phyloP scores from a whole-genome alignment of 2,888 invertebrate species.

The Drosophila algonquin region DNA sequence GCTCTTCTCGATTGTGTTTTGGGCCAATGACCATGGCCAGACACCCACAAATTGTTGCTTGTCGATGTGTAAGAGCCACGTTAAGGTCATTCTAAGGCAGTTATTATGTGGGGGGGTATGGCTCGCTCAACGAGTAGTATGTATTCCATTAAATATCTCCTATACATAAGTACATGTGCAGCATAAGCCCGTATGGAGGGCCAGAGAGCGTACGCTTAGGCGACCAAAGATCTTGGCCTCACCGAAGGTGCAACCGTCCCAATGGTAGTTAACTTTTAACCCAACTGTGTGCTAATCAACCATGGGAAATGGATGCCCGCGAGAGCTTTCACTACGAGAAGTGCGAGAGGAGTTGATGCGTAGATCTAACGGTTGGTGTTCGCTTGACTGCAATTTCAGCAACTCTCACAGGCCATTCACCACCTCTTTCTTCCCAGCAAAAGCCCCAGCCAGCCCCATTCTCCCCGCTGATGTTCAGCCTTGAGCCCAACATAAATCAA shows the following conservation, averaged over 20 bases:
- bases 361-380: too few species aligned
- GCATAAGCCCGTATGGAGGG: too few species aligned
- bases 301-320: not conserved
- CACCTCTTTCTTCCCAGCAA: not conserved
- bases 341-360: not conserved
- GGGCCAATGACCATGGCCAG: conserved; percentile 25
- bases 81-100: too few species aligned
- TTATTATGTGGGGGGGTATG: too few species aligned
- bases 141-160: too few species aligned
- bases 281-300: not conserved
- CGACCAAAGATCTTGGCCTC: too few species aligned
- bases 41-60: conserved; percentile 15
- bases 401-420: not conserved
- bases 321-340: not conserved
- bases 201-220: too few species aligned
- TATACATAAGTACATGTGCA: too few species aligned
- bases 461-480: not conserved
- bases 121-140: not conserved
- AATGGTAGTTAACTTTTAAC: not conserved
- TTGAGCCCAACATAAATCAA: conserved; percentile 35
- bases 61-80: not conserved
- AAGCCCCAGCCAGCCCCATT: too few species aligned
- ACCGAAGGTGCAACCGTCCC: not conserved
- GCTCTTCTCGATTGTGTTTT: conserved; percentile 31
- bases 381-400: too few species aligned